Evolutionary conservation across 2,797 vertebrate genomes (phyloP).

Genomic region (Pantherophis vulpinus): DNA sequence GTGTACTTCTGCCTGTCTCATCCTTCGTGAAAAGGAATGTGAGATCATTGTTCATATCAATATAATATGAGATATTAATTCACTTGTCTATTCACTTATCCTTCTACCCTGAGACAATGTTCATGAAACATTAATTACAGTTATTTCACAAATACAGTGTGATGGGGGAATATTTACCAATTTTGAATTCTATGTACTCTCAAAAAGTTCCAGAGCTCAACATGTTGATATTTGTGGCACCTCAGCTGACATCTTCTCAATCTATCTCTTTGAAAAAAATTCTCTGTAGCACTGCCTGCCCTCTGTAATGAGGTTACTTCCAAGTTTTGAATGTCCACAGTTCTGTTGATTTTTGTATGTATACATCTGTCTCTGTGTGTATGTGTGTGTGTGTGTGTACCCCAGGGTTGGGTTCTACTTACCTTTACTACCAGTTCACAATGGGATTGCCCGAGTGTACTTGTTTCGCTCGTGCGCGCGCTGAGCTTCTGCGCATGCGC

Average conservation of each 20-base stretch:
- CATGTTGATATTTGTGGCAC: background rate
- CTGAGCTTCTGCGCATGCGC: no score
- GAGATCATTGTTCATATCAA: no score
- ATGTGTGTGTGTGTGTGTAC: background rate
- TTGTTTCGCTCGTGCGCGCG: no score
- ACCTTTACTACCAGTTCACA: no score
- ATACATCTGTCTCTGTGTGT: background rate
- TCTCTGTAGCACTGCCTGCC: background rate
- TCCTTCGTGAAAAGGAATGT: no score
- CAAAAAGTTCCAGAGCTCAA: background rate
- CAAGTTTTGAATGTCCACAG: background rate
- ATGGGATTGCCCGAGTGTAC: no score
- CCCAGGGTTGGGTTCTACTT: no score
- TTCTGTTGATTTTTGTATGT: background rate
- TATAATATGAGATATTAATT: no score
- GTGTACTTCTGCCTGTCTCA: no score
- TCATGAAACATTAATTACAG: background rate
- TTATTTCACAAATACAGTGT: background rate
- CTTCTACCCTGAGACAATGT: background rate
- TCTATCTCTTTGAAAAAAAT: background rate
- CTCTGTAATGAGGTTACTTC: background rate
- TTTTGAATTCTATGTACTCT: background rate
- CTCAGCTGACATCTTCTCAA: background rate
- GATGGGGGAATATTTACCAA: background rate
- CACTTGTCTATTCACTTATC: background rate